Percentiles rank a stretch among this genome's conserved stretches.
These are phyloP conservation scores for Nudaria mundana DNA, from an alignment of 2,888 invertebrate genomes.

Conservation along the genomic window DNA sequence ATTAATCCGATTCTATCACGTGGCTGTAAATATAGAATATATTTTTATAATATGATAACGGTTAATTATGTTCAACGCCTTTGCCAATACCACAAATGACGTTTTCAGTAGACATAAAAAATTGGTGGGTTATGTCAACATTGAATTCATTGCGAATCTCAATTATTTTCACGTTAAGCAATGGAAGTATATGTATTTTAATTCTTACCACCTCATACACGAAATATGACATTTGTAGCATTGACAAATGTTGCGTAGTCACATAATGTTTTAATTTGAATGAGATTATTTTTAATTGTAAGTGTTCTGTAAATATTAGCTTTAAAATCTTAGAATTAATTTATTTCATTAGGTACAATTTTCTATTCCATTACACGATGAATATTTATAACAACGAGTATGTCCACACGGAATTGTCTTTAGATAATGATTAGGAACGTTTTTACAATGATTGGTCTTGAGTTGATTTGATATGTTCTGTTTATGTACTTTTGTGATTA, in stretches of 20 bases:
- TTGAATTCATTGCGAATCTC: slow-evolving; percentile 4
- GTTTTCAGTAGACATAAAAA: too few relatives aligned
- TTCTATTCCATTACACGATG: slow-evolving; percentile 48
- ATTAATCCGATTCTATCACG: slow-evolving; percentile 60
- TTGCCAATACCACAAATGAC: slow-evolving; percentile 68
- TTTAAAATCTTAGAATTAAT: slow-evolving; percentile 56
- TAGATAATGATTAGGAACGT: slow-evolving; percentile 8
- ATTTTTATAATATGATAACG: slow-evolving; percentile 71
- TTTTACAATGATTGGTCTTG: slow-evolving; percentile 11
- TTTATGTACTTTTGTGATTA: slow-evolving; percentile 24
- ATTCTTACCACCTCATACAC: slow-evolving; percentile 12
- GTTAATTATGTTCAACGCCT: slow-evolving; percentile 51
- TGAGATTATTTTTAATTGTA: slow-evolving; percentile 75
- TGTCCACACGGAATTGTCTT: slow-evolving; percentile 25
- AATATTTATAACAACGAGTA: slow-evolving; percentile 28
- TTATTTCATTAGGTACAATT: slow-evolving; percentile 56
- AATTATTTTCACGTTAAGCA: slow-evolving; percentile 13
- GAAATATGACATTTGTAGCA: slow-evolving; percentile 62
- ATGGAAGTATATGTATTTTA: slow-evolving; percentile 17
- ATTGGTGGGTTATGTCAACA: too few relatives aligned
- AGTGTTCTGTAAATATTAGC: slow-evolving; percentile 69
- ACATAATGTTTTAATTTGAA: slow-evolving; percentile 59
- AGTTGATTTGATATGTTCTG: slow-evolving; percentile 32
- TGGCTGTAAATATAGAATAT: slow-evolving; percentile 74
- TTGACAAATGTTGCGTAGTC: slow-evolving; percentile 50